A percentile compares a stretch with the other conserved stretches of the same genome.
Evolutionary conservation across 2,797 vertebrate species (phyloP).

Genomic region (Pseudochirops cupreus): DNA sequence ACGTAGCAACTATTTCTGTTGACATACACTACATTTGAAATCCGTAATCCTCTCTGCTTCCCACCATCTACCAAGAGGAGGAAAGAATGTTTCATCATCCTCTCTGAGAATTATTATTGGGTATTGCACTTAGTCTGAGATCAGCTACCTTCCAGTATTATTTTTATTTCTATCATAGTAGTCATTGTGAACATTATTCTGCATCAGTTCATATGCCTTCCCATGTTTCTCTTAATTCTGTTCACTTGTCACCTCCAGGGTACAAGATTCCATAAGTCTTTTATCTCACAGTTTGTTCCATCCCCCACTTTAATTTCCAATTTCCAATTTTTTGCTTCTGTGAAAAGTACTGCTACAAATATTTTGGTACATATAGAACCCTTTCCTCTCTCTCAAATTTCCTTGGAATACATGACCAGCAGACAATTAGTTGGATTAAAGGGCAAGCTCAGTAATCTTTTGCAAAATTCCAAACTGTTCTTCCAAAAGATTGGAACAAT

Average conservation of each 20-base stretch:
- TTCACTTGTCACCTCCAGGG: neutral
- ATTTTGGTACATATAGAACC: neutral
- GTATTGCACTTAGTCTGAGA: neutral
- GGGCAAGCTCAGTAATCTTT: neutral
- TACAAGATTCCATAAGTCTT: neutral
- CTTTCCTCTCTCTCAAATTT: neutral
- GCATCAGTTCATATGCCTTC: neutral
- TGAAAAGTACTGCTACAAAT: neutral
- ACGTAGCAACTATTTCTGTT: neutral
- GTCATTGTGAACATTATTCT: neutral
- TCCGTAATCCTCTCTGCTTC: neutral
- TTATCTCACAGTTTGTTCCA: neutral
- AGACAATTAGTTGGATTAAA: neutral
- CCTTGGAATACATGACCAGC: neutral
- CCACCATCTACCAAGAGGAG: neutral
- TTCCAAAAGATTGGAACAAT: too few species aligned
- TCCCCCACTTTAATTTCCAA: neutral
- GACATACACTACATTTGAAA: neutral
- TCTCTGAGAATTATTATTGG: neutral
- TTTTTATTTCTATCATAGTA: neutral
- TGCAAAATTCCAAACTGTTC: too few species aligned
- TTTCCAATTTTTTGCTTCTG: neutral
- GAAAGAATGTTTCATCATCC: neutral
- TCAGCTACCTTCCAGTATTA: neutral
- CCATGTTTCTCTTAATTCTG: neutral